phyloP scores from a whole-genome alignment of 2,113 vertebrate species.

The Stomatorhinus ivindoensis region DNA sequence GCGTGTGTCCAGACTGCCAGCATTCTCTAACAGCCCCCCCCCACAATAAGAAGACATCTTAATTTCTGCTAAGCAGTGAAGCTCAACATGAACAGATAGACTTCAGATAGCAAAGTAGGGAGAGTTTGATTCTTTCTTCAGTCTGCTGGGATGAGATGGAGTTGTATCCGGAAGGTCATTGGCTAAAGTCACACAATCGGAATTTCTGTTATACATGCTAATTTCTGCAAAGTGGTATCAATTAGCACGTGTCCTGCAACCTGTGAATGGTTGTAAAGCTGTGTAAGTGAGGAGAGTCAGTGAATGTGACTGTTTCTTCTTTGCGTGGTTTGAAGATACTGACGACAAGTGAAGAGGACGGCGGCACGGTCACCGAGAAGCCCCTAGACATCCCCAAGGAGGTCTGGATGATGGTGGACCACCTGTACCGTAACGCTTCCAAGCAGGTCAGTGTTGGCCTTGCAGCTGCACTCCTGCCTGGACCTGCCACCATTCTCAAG shows the following conservation, averaged over 20 bases:
- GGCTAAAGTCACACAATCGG: not conserved
- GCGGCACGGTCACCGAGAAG: constrained; percentile 51
- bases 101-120: not conserved
- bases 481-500: not conserved
- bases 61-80: not conserved
- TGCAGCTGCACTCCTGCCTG: not conserved
- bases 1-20: not conserved
- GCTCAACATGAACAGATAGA: not conserved
- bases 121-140: not conserved
- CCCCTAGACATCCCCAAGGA: constrained; percentile 90
- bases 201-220: not conserved
- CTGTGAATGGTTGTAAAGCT: not conserved
- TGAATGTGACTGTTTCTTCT: not conserved
- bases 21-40: not conserved
- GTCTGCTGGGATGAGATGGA: not conserved
- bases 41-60: not conserved
- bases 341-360: constrained; percentile 41
- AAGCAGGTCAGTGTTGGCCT: constrained; percentile 69
- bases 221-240: not conserved
- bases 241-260: not conserved
- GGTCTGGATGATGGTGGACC: constrained; percentile 93
- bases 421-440: constrained; percentile 74
- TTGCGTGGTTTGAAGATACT: constrained; percentile 51
- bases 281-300: not conserved
- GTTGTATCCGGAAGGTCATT: not conserved